Evolutionary conservation across 1,140 invertebrate species (phyloP), one percentile per base, ranked within the genome.

Genomic region (Sesamia nonagrioides): DNA sequence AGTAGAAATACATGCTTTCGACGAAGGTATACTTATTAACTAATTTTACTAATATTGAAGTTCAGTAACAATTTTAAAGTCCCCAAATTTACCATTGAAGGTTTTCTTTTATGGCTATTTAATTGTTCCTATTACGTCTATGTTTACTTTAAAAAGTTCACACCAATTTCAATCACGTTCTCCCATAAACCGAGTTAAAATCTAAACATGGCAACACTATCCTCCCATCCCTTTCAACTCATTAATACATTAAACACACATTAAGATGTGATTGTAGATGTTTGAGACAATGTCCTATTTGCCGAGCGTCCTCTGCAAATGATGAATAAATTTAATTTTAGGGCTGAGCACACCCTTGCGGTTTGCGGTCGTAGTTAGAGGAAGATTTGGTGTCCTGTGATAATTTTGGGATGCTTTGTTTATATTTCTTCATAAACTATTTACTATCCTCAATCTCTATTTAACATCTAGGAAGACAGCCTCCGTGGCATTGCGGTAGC

Each of bases 191-290:
- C 11, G 8, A n/a, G 11, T 8, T 4, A 33, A 45, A 68, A 13
- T 52, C 68, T 37, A n/a, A 6, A 17, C 21, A 42, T 17, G 21
- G 56, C 56, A 75, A 50, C 68, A 75, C 42, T 40, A 15, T 74
- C 58, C 58, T 58, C 83, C 79, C 61, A 61, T 66, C 83, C 73
- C 77, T 80, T 63, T 80, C 69, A 81, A 77, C 79, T 90, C 88
- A 89, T 87, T 89, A 91, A 91, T 89, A 89, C 86, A 88, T 91
- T 88, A 88, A 86, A 88, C 84, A 89, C 82, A 90, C 84, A 85
- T 90, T 88, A 88, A 86, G 82, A 87, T 83, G 81, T 80, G 82
- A 88, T 86, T 85, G 81, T 61, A 76, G 85, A 74, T 81, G 82
- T 77, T 82, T 85, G 82, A 80, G 80, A 86, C 84, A 86, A 83